phyloP scores from a whole-genome alignment of 2,888 invertebrate genomes.

The Lapara coniferarum region DNA sequence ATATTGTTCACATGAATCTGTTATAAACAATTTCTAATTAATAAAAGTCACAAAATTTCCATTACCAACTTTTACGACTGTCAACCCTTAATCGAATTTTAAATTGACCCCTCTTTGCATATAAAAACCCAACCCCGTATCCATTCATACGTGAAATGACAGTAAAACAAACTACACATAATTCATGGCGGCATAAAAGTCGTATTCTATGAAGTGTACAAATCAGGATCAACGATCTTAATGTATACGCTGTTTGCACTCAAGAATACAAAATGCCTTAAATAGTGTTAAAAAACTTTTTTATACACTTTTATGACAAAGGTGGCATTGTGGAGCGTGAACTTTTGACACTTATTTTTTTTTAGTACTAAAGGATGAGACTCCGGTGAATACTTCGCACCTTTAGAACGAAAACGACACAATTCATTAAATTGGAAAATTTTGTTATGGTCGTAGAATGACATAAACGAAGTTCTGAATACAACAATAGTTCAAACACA shows the following conservation, averaged over 20 bases:
- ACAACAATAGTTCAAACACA: too few species aligned
- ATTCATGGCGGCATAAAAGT: constrained; percentile 41
- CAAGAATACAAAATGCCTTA: constrained; percentile 19
- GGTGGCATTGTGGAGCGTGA: not conserved
- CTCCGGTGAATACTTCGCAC: too few species aligned
- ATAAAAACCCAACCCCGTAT: constrained; percentile 9
- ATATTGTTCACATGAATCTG: not conserved
- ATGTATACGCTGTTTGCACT: not conserved
- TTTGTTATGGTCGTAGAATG: too few species aligned
- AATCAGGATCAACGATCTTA: constrained; percentile 12
- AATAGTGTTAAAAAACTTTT: not conserved
- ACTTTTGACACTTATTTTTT: constrained; percentile 1
- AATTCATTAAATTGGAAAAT: too few species aligned
- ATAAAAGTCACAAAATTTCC: not conserved
- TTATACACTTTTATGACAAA: not conserved
- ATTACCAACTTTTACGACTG: constrained; percentile 10
- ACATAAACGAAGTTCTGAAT: too few species aligned
- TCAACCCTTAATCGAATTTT: constrained; percentile 18
- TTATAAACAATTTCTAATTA: not conserved
- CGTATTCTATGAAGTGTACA: constrained; percentile 40
- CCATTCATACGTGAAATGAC: constrained; percentile 21
- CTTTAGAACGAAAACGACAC: too few species aligned
- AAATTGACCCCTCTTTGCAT: constrained; percentile 17
- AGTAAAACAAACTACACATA: constrained; percentile 14
- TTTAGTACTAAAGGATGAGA: too few species aligned